Conservation (phyloP, 2,113 vertebrate genomes). For the Meleagris gallopavo region DNA sequence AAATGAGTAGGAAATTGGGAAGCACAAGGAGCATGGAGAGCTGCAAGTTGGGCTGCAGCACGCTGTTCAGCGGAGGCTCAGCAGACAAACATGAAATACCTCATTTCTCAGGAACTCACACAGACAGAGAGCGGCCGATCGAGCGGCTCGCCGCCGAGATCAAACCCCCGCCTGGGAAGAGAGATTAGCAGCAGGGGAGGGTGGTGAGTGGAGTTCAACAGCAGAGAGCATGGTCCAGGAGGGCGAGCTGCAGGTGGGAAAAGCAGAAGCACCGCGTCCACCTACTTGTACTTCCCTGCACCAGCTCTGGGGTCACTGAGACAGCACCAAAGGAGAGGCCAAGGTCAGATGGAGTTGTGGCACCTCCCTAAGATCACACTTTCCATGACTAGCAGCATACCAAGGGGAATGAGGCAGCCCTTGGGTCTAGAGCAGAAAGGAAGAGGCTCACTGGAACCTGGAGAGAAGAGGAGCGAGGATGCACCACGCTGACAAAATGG, state of each 20-base stretch:
- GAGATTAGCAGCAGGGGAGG: not conserved
- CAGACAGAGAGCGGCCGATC: not conserved
- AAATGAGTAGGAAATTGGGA: constrained; percentile 19
- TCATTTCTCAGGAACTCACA: constrained; percentile 75
- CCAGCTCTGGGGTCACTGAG: not conserved
- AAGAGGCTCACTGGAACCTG: not conserved
- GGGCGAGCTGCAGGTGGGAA: not conserved
- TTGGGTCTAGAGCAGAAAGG: not conserved
- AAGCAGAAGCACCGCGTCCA: not conserved
- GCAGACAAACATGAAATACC: constrained; percentile 73
- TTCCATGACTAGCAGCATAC: not conserved
- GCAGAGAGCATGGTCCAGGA: not conserved
- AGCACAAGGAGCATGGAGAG: not conserved
- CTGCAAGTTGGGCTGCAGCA: constrained; percentile 43
- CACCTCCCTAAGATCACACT: not conserved
- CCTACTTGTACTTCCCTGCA: not conserved
- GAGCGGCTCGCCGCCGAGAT: not conserved
- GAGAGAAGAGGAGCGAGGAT: not conserved
- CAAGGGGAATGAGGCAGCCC: not conserved
- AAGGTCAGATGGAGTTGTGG: not conserved
- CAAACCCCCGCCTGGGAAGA: not conserved
- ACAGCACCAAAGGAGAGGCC: not conserved
- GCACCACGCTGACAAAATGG: not conserved
- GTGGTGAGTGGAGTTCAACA: not conserved
- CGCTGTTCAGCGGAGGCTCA: constrained; percentile 42